Evolutionary conservation across 1,140 invertebrate genomes (phyloP).

Genomic region (Aphelinus atriplicis): DNA sequence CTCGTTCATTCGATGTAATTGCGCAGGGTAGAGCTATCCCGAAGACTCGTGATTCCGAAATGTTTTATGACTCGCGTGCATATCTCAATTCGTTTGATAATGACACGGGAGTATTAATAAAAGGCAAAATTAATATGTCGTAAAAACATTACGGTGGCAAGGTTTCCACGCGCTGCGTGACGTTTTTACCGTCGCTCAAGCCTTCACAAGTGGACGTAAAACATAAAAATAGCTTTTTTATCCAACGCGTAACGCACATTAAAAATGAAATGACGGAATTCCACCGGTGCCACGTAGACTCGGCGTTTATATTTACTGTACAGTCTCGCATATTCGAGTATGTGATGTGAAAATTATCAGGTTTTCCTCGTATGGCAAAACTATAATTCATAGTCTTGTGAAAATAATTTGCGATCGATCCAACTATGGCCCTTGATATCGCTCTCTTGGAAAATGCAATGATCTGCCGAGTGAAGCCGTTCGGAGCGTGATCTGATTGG

Average conservation of each 20-base stretch:
- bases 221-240: constrained; percentile 18
- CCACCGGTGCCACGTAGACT: neutral
- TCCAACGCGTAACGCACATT: neutral
- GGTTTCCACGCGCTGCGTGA: neutral
- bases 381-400: constrained; percentile 32
- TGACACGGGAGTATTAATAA: too few species aligned
- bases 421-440: neutral
- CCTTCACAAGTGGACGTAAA: constrained; percentile 6
- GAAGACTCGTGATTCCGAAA: too few species aligned
- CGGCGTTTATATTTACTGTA: constrained; percentile 22
- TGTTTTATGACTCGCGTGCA: too few species aligned
- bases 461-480: too few species aligned
- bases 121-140: too few species aligned
- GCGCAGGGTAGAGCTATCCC: too few species aligned
- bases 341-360: neutral
- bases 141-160: too few species aligned
- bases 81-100: too few species aligned
- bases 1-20: too few species aligned
- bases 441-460: too few species aligned
- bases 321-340: neutral
- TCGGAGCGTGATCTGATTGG: too few species aligned
- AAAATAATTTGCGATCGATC: constrained; percentile 34
- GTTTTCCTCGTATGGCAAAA: neutral
- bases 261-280: constrained; percentile 2
- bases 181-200: constrained; percentile 3